phyloP scores from a whole-genome alignment of 2,797 vertebrate species.

The Neopelma chrysocephalum region DNA sequence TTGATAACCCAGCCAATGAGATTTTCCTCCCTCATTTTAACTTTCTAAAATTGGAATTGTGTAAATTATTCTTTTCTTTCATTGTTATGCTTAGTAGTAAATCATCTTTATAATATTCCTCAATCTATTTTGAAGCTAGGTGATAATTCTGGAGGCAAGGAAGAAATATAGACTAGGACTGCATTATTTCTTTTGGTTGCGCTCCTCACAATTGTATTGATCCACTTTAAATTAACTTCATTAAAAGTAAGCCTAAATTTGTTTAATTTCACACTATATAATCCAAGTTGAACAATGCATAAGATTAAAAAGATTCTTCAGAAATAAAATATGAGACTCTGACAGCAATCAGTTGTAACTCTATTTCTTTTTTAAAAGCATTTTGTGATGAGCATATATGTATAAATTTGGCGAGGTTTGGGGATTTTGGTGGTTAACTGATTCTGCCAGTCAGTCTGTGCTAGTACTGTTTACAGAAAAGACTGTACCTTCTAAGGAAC shows the following conservation, averaged over 20 bases:
- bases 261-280: not conserved
- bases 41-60: not conserved
- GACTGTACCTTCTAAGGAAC: not conserved
- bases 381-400: not conserved
- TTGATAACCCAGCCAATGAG: not conserved
- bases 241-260: not conserved
- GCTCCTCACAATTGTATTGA: not conserved
- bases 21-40: not conserved
- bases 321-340: not conserved
- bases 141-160: not conserved
- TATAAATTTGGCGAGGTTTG: not conserved
- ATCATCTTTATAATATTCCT: not conserved
- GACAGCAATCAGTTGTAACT: not conserved
- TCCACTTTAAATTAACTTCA: not conserved
- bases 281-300: not conserved
- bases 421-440: not conserved
- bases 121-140: not conserved
- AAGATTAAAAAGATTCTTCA: not conserved
- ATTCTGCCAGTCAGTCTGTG: not conserved
- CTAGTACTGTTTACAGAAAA: not conserved
- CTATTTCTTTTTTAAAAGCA: not conserved
- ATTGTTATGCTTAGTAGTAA: not conserved
- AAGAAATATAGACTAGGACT: not conserved
- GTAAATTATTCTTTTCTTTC: conserved; percentile 52
- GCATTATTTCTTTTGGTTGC: not conserved